Conservation (phyloP, 2,797 vertebrate genomes). For the Pelobates cultripes region DNA sequence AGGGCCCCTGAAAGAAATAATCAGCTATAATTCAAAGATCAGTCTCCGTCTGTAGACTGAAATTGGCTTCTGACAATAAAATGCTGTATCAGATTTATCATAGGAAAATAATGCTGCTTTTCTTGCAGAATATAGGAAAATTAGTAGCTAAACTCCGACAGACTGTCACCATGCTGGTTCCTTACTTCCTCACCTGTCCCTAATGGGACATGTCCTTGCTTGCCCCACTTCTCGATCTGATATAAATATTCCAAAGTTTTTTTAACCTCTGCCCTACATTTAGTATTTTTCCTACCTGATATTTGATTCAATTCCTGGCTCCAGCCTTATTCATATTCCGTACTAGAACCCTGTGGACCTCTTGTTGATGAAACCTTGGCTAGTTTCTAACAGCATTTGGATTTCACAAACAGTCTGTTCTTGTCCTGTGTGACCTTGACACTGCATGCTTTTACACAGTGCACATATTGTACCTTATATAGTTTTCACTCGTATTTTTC, state of each 20-base stretch:
- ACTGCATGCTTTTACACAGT: constrained; percentile 15
- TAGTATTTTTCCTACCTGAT: constrained; percentile 23
- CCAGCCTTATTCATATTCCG: constrained; percentile 44
- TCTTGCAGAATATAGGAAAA: background rate
- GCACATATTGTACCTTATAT: background rate
- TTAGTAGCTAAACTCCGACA: background rate
- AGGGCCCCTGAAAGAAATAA: background rate
- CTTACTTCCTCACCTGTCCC: constrained; percentile 10
- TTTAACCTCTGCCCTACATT: constrained; percentile 26
- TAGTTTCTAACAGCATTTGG: constrained; percentile 22
- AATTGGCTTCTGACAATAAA: background rate
- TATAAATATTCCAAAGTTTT: constrained; percentile 22
- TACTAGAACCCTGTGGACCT: constrained; percentile 29
- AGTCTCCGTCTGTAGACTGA: background rate
- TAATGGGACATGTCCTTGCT: constrained; percentile 9
- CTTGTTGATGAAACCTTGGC: constrained; percentile 47
- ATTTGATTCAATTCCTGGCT: constrained; percentile 15
- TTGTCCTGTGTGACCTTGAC: constrained; percentile 46
- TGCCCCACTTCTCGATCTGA: constrained; percentile 10
- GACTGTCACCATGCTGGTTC: background rate
- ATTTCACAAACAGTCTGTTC: constrained; percentile 30
- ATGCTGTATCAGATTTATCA: background rate
- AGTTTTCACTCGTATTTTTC: constrained; percentile 9
- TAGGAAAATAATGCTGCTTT: background rate
- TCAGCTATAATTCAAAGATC: background rate